A percentile compares a stretch with the other conserved stretches of the same genome.
Conservation (phyloP, 2,113 vertebrate species). For the Cyphomyrus discorhynchus region DNA sequence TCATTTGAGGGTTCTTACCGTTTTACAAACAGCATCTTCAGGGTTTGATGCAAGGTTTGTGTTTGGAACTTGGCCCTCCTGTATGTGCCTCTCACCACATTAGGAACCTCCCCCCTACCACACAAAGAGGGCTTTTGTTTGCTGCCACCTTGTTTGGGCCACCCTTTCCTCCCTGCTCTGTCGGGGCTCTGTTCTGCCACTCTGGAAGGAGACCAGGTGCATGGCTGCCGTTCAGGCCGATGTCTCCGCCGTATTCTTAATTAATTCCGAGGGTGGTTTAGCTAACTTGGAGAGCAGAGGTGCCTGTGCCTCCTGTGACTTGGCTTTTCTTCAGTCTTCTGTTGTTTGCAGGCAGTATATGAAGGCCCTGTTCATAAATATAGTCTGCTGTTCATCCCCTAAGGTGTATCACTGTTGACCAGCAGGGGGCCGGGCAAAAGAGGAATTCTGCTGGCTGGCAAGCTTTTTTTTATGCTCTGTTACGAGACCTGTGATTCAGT, state of each 20-base stretch:
- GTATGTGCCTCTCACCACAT: neutral
- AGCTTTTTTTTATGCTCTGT: neutral
- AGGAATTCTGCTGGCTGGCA: neutral
- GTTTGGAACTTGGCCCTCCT: neutral
- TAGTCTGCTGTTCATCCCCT: neutral
- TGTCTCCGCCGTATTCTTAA: neutral
- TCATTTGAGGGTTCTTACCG: neutral
- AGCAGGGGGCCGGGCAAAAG: neutral
- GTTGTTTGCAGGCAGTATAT: neutral
- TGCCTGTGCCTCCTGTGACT: neutral
- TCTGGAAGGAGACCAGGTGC: neutral
- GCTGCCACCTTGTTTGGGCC: neutral
- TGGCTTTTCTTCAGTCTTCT: neutral
- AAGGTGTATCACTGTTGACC: neutral
- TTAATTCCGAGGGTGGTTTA: neutral
- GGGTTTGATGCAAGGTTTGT: neutral
- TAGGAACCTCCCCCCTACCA: neutral
- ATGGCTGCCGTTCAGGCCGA: neutral
- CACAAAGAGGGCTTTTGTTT: constrained; percentile 31
- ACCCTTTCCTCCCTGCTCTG: neutral
- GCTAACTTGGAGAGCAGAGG: neutral
- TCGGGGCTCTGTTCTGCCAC: neutral
- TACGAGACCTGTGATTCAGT: neutral
- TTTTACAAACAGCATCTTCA: neutral
- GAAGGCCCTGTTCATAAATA: neutral